A percentile compares a stretch with the other conserved stretches of the same genome.
phyloP scores from a whole-genome alignment of 2,797 vertebrate species.

The Peromyscus eremicus region DNA sequence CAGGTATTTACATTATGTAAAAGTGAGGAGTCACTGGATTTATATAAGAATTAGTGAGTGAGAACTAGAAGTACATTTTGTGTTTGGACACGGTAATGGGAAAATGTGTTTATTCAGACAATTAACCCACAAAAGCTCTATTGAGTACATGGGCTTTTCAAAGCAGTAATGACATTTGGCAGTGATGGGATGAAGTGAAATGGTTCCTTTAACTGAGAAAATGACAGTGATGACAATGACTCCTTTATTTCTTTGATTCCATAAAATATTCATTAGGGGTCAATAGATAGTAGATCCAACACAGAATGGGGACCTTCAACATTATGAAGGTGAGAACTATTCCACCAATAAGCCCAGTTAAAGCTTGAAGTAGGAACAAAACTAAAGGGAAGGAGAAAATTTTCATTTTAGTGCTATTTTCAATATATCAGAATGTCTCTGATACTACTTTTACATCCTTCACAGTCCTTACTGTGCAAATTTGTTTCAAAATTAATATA shows the following conservation, averaged over 20 bases:
- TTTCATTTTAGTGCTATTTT: conserved; percentile 47
- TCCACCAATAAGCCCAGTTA: not conserved
- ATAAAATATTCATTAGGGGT: not conserved
- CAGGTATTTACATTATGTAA: conserved; percentile 49
- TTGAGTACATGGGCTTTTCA: conserved; percentile 53
- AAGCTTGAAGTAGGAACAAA: not conserved
- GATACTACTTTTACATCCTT: not conserved
- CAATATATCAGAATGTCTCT: conserved; percentile 17
- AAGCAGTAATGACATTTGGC: conserved; percentile 2
- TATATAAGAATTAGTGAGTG: conserved; percentile 37
- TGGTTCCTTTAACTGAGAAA: conserved; percentile 27
- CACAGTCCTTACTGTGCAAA: not conserved
- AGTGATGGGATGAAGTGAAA: conserved; percentile 41
- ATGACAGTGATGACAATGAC: not conserved
- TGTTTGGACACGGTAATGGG: conserved; percentile 30
- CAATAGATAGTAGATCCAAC: not conserved
- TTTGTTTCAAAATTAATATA: conserved; percentile 58
- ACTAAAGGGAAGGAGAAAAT: not conserved
- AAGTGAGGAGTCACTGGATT: conserved; percentile 54
- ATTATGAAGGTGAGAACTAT: not conserved
- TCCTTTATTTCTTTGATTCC: not conserved
- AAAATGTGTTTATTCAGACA: conserved; percentile 59
- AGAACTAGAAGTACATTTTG: conserved; percentile 24
- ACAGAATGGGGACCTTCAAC: not conserved
- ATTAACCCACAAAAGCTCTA: conserved; percentile 49